Evolutionary conservation across 2,888 invertebrate species (phyloP).

Genomic region (Axea sp.): DNA sequence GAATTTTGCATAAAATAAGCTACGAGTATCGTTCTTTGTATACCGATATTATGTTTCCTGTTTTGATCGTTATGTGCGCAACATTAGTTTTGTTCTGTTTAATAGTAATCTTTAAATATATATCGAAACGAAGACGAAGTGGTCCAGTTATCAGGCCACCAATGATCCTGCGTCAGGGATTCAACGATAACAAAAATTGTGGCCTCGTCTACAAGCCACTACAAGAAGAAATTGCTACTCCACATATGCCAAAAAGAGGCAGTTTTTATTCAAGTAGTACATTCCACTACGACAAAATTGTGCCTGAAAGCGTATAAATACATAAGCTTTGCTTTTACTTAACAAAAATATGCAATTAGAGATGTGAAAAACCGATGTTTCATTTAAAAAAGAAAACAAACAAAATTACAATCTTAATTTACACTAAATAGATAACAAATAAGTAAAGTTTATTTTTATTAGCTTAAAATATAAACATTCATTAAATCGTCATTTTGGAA

Average conservation of each 20-base stretch:
- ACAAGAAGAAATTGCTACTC: conserved; percentile 87
- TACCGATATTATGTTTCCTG: conserved; percentile 69
- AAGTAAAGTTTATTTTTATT: too few relatives aligned
- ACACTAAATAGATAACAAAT: too few relatives aligned
- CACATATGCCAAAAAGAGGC: conserved; percentile 83
- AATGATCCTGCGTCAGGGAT: conserved; percentile 76
- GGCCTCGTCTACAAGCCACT: conserved; percentile 89
- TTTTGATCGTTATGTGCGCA: conserved; percentile 68
- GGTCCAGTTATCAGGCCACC: conserved; percentile 77
- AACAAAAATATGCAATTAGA: too few relatives aligned
- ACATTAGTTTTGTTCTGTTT: conserved; percentile 69
- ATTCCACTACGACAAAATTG: conserved; percentile 83
- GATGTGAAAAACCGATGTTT: too few relatives aligned
- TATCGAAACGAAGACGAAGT: conserved; percentile 72
- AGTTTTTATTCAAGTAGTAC: conserved; percentile 83
- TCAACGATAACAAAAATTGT: conserved; percentile 83
- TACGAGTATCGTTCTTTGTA: conserved; percentile 69
- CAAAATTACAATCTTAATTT: too few relatives aligned
- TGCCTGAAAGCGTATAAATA: conserved; percentile 83
- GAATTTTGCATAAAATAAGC: conserved; percentile 60
- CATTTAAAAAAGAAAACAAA: background rate
- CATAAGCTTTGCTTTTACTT: background rate
- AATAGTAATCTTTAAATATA: conserved; percentile 66
- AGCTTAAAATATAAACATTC: too few relatives aligned
- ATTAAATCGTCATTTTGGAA: too few relatives aligned